A percentile compares a stretch with the other conserved stretches of the same genome.
Evolutionary conservation across 2,113 vertebrate genomes (phyloP).

Genomic region (Aldabrachelys gigantea): DNA sequence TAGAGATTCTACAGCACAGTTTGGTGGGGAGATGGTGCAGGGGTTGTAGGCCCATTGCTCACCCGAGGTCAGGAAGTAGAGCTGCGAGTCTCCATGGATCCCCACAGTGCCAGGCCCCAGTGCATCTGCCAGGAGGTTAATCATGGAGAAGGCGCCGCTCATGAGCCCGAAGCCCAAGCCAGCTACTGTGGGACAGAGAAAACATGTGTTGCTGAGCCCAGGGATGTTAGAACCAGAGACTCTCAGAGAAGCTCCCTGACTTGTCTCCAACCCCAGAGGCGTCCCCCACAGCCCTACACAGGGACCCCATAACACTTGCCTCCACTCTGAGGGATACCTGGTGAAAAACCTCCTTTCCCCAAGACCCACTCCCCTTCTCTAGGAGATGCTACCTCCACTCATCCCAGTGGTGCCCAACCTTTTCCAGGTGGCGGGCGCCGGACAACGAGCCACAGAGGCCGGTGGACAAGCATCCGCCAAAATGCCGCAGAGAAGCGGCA

Average conservation of each 20-base stretch:
- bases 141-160: slow-evolving; percentile 85
- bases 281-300: not conserved
- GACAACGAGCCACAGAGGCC: too few species aligned
- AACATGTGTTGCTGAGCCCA: accelerated
- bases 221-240: too few species aligned
- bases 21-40: accelerated
- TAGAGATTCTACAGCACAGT: too few species aligned
- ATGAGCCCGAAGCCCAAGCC: slow-evolving; percentile 84
- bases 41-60: not conserved
- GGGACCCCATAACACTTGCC: not conserved
- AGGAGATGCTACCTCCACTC: too few species aligned
- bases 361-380: not conserved
- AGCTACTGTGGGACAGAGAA: slow-evolving; percentile 69
- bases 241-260: not conserved
- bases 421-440: too few species aligned
- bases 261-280: not conserved
- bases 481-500: too few species aligned
- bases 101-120: slow-evolving; percentile 82
- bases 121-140: slow-evolving; percentile 81
- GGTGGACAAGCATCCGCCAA: too few species aligned
- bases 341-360: not conserved
- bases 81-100: slow-evolving; percentile 82
- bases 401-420: too few species aligned
- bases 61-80: slow-evolving; percentile 85
- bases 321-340: not conserved